Base-by-base conservation (phyloP, 2,113 vertebrate species). In the Elephantulus edwardii region DNA sequence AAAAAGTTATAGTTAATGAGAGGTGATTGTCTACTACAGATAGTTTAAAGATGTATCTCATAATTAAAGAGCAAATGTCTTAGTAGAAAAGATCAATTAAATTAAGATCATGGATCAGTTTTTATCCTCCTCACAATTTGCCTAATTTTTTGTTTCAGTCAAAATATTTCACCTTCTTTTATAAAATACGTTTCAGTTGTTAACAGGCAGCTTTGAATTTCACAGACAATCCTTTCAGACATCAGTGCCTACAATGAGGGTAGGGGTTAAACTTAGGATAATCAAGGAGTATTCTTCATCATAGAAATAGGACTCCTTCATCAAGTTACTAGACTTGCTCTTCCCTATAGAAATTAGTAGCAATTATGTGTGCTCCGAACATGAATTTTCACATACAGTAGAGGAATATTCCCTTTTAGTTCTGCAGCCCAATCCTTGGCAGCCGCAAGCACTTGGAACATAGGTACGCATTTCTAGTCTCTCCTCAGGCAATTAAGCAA, bases 381-480 rank as follows among this genome's bases (percentile, higher is more conserved):
- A 83, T 28, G 72, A 28, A 78, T 82, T 77, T 77, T 83, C 46
- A 50, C 68, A n/a, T 72, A 33, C 58, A 71, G 72, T 28, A 56
- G 24, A 88, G 40, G 35, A 81, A 38, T 28, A 52, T 28, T 20
- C 52, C 42, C 38, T 33, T 13, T 62, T 62, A 70, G 76, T 74
- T 83, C 40, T 20, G 12, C 84, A 92, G 92, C 71, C 71, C 80
- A 72, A 66, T 52, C 48, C 74, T 75, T 88, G 83, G 60, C 92
- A 89, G 54, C 22, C 26, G 75, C 74, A 89, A 20, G 28, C 56
- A 77, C 46, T 62, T 40, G 80, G 64, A 93, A 83, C 46, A 72
- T 86, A 89, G 93, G 85, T 93, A 78, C 54, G 75, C 90, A 72
- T 81, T 89, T 78, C 77, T 79, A 90, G 79, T 74, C 79, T 77